These are phyloP conservation scores for Mythimna lalbum DNA, from an alignment of 2,888 invertebrate genomes.

Conservation along the genomic window DNA sequence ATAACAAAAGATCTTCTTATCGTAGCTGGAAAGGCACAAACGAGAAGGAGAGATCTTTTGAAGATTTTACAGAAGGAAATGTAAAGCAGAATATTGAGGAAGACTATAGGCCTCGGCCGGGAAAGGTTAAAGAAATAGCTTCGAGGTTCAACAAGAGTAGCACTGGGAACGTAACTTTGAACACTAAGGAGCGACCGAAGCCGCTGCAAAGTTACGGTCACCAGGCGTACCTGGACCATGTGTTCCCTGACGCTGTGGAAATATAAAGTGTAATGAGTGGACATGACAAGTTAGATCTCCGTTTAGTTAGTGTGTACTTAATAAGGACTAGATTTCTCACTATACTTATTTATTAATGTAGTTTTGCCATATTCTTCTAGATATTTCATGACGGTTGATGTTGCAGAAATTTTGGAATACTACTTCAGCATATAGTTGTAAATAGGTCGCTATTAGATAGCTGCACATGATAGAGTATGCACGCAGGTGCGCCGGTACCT, in stretches of 20 bases:
- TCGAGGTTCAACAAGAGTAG: conserved; percentile 84
- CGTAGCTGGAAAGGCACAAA: conserved; percentile 71
- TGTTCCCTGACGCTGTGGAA: conserved; percentile 90
- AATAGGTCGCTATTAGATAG: conserved; percentile 62
- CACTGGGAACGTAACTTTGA: conserved; percentile 71
- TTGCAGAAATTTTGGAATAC: conserved; percentile 48
- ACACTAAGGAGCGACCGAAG: conserved; percentile 87
- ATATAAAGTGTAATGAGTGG: conserved; percentile 71
- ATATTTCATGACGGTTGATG: conserved; percentile 52
- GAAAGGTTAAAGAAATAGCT: conserved; percentile 87
- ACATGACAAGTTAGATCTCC: conserved; percentile 68
- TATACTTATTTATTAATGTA: conserved; percentile 69
- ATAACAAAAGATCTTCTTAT: conserved; percentile 73
- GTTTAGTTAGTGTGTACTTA: conserved; percentile 64
- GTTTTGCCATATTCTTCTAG: conserved; percentile 70
- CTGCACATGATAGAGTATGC: conserved; percentile 59
- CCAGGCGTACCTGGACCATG: conserved; percentile 91
- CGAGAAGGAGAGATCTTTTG: conserved; percentile 71
- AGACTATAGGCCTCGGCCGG: conserved; percentile 80
- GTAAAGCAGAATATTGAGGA: conserved; percentile 48
- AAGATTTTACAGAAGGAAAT: conserved; percentile 64
- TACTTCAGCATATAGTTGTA: conserved; percentile 61
- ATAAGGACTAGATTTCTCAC: conserved; percentile 66
- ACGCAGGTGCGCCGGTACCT: conserved; percentile 42
- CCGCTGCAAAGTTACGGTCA: conserved; percentile 91